Base-by-base conservation (phyloP, 2,113 vertebrate species). In the Empidonax traillii region DNA sequence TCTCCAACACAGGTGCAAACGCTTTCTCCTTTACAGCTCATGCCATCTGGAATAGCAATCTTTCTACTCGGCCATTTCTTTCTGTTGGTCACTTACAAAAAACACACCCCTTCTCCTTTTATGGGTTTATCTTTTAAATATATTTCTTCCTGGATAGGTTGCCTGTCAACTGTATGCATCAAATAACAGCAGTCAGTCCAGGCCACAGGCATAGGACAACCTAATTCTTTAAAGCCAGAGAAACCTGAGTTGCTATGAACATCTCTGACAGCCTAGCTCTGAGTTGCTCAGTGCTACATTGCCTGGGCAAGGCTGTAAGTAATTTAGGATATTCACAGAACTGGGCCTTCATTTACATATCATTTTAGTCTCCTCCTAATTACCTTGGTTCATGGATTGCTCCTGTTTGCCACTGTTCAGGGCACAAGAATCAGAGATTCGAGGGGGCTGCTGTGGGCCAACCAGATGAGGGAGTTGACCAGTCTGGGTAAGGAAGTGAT, bases 401-500 rank as follows among this genome's bases (percentile, higher is more conserved):
- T 98, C 98, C 58, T 98, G 98, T 78, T 98, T 98, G 94, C 97
- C 97, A 81, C 97, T 97, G 92, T 98, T 98, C 79, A 98, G 98
- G 79, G 98, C 98, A 92, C 98, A 98, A 94, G 98, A 97, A 94
- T 98, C 98, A 73, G 97, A 62, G 52, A 98, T 98, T 52, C 98
- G 97, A 41, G 98, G 94, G 46, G 97, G 96, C 67, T 98, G 98
- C 77, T 98, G 98, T 37, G 98, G 95, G 69, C 93, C 93, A 77
- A 98, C 83, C 33, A 97, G 97, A 5, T 98, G 97, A 93, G 98
- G 98, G 53, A 98, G 96, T n/a, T 98, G 98, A 71, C 98, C 98
- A 74, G 98, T 98, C 96, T 98, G 98, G 83, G 98, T 98, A 16
- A 98, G 98, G 87, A 98, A 98, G 90, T 98, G 98, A 97, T 98